Conservation (phyloP, 2,113 vertebrate genomes). For the Ibidorhyncha struthersii region DNA sequence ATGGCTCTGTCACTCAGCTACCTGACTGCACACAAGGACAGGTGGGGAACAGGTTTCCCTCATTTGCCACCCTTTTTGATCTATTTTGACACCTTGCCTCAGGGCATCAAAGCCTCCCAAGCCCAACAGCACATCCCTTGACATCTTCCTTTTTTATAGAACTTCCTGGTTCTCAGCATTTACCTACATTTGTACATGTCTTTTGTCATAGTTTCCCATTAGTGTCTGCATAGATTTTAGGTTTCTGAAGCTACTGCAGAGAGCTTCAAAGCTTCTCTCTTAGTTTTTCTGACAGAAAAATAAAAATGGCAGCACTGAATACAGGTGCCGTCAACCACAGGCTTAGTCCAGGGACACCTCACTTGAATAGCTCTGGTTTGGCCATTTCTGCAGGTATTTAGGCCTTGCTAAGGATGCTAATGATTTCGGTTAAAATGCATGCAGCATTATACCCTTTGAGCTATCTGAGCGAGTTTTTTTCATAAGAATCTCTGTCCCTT, state of each 20-base stretch:
- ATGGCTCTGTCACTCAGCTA: neutral
- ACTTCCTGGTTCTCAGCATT: neutral
- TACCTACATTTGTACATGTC: neutral
- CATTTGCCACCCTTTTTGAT: neutral
- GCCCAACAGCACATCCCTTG: neutral
- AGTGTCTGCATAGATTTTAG: neutral
- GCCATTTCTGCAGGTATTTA: neutral
- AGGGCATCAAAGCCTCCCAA: neutral
- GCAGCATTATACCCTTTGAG: neutral
- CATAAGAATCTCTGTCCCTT: neutral
- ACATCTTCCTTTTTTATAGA: neutral
- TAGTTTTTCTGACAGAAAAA: neutral
- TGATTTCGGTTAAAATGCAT: neutral
- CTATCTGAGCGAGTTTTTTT: rapidly evolving
- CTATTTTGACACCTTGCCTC: neutral
- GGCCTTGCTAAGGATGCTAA: neutral
- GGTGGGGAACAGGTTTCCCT: neutral
- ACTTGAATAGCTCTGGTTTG: neutral
- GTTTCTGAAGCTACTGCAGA: neutral
- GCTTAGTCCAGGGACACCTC: neutral
- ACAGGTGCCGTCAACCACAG: neutral
- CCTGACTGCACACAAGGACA: neutral
- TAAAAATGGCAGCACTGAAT: neutral
- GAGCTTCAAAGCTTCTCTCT: neutral
- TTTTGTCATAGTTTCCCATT: neutral